Evolutionary conservation across 2,113 vertebrate species (phyloP).

Genomic region (Paramormyrops kingsleyae): DNA sequence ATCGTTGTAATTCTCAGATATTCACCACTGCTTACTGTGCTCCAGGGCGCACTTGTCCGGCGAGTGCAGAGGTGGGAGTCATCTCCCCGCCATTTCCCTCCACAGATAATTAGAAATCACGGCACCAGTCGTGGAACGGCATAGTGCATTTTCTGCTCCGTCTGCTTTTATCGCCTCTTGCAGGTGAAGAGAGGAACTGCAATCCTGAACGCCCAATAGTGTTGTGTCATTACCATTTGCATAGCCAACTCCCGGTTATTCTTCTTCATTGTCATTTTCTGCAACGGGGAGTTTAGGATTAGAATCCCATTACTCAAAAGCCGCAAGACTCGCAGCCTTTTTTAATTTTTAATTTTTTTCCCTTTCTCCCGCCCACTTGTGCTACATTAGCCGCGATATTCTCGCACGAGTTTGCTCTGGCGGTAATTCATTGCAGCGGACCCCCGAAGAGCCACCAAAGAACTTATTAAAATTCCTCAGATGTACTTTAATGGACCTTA

Average conservation of each 20-base stretch:
- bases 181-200: neutral
- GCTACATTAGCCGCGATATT: slow-evolving; percentile 17
- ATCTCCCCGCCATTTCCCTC: neutral
- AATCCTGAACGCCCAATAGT: neutral
- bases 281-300: slow-evolving; percentile 17
- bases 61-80: too few species aligned
- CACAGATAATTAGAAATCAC: slow-evolving; percentile 6
- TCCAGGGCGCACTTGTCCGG: neutral
- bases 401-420: slow-evolving; percentile 23
- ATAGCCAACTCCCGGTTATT: slow-evolving; percentile 14
- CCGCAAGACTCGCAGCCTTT: slow-evolving; percentile 18
- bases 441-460: slow-evolving; percentile 18
- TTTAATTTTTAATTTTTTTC: slow-evolving; percentile 9
- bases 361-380: neutral
- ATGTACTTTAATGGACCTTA: slow-evolving; percentile 24
- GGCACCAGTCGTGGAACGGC: too few species aligned
- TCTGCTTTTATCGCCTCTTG: neutral
- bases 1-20: neutral
- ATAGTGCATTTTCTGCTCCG: neutral
- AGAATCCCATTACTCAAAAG: slow-evolving; percentile 29
- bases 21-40: neutral
- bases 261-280: slow-evolving; percentile 26
- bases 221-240: slow-evolving; percentile 7
- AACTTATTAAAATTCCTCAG: slow-evolving; percentile 36
- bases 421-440: slow-evolving; percentile 30